Conservation (phyloP, 64 coral and sea anemone genomes). For the Acropora yongei region DNA sequence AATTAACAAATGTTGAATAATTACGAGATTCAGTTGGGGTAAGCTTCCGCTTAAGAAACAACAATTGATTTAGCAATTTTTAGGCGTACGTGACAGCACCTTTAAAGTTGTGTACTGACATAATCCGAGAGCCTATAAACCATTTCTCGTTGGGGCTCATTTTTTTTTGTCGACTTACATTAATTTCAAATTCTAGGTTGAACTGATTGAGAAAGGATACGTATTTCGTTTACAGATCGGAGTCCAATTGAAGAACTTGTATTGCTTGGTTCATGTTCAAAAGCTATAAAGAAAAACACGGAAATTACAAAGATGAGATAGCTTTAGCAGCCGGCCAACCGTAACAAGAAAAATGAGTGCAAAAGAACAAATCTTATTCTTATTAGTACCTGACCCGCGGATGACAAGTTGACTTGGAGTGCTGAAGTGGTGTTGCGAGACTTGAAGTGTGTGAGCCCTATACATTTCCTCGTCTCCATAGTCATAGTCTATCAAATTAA, state of each 20-base stretch:
- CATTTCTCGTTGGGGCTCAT: background rate
- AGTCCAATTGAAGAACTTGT: constrained; percentile 4
- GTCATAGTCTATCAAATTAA: background rate
- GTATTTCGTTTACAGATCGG: constrained; percentile 38
- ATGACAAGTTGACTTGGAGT: constrained; percentile 29
- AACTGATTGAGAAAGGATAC: constrained; percentile 1
- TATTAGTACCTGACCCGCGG: constrained; percentile 1
- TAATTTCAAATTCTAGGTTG: background rate
- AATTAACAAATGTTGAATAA: no score
- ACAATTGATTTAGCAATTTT: no score
- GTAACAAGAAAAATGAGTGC: background rate
- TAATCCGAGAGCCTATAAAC: no score
- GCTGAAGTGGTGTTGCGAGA: background rate
- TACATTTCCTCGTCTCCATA: background rate
- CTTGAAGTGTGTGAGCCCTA: background rate
- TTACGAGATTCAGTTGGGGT: no score
- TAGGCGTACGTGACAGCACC: no score
- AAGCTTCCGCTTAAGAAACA: no score
- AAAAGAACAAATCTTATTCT: background rate
- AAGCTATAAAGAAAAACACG: background rate
- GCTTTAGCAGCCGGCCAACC: background rate
- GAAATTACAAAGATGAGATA: background rate
- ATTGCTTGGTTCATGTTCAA: background rate
- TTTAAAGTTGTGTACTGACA: no score
- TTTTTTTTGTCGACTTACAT: background rate